Evolutionary conservation across 2,888 invertebrate genomes (phyloP), one percentile per base, ranked within the genome.

Genomic region (Sturmia bella): DNA sequence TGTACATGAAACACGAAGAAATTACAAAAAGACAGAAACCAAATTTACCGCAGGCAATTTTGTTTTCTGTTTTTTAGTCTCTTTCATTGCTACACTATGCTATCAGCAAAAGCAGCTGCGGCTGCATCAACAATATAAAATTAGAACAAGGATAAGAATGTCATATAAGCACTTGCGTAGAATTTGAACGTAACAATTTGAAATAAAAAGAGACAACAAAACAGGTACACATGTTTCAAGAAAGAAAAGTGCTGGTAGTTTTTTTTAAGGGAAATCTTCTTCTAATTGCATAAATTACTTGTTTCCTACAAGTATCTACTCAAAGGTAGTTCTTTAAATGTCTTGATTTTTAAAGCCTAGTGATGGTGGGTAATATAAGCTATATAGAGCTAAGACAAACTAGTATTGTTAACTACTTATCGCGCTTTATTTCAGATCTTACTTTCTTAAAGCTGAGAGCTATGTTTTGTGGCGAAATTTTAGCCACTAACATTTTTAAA

Each of bases 141-240:
- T 81, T 76, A 81, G 80, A 61, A 76, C 80, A 76, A 81, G 80
- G 80, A 76, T 81, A 81, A 76, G 70, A 76, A 59, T 66, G 72
- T 48, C 75, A 75, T 50, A 50, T 63, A 63, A 72, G 72, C 52
- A 50, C 72, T 73, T 50, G 66, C 24, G 59, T n/a, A n/a, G n/a
- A 64, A 78, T 72, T 78, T 66, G 56, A 66, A 75, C 68, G 50
- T 41, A 76, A 69, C 52, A 76, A 76, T 68, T 68, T 21, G 15
- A 69, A 54, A 54, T 41, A 76, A 61, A n/a, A 61, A 41, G 13
- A 63, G 17, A 70, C n/a, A 41, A 37, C 37, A 43, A 56, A 69
- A 37, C 37, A 52, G 48, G 63, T 48, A 37, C n/a, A n/a, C 45
- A 64, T 56, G 45, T 24, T 64, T 11, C 19, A 0, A 45, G 7